Percentiles rank a stretch among this genome's conserved stretches.
Conservation (phyloP, 2,113 vertebrate genomes). For the Clarias batrachus region DNA sequence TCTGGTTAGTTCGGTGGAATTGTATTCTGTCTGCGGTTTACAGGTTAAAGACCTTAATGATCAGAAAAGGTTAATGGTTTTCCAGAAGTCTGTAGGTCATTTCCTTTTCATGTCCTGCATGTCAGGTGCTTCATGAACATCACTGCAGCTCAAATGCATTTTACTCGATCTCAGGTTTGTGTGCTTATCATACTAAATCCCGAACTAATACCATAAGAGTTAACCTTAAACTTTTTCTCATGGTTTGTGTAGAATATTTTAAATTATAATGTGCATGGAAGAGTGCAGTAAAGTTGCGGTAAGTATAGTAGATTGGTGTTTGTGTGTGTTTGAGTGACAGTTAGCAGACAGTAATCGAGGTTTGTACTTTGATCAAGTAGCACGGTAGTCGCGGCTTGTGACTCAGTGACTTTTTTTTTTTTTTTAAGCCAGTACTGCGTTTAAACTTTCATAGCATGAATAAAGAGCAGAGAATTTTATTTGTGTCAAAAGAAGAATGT, state of each 20-base stretch:
- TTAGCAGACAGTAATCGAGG: background rate
- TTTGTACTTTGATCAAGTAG: constrained; percentile 37
- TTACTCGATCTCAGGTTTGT: background rate
- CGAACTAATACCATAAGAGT: background rate
- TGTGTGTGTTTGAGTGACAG: background rate
- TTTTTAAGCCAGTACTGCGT: background rate
- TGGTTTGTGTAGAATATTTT: background rate
- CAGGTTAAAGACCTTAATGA: background rate
- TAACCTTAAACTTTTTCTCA: background rate
- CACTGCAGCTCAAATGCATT: background rate
- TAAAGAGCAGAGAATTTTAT: background rate
- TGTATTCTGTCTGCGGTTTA: background rate
- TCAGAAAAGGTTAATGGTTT: constrained; percentile 25
- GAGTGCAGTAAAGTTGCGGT: background rate
- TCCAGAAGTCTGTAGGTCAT: constrained; percentile 10
- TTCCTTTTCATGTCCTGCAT: constrained; percentile 6
- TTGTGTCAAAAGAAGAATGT: background rate
- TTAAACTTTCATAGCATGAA: background rate
- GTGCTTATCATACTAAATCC: background rate
- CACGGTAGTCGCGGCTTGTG: constrained; percentile 15
- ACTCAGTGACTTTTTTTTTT: background rate
- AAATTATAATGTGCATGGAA: background rate
- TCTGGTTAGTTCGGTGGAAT: background rate
- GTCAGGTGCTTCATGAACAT: constrained; percentile 3
- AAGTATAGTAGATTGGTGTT: background rate